Base-by-base conservation (phyloP, 2,113 vertebrate genomes). In the Philantomba maxwellii region DNA sequence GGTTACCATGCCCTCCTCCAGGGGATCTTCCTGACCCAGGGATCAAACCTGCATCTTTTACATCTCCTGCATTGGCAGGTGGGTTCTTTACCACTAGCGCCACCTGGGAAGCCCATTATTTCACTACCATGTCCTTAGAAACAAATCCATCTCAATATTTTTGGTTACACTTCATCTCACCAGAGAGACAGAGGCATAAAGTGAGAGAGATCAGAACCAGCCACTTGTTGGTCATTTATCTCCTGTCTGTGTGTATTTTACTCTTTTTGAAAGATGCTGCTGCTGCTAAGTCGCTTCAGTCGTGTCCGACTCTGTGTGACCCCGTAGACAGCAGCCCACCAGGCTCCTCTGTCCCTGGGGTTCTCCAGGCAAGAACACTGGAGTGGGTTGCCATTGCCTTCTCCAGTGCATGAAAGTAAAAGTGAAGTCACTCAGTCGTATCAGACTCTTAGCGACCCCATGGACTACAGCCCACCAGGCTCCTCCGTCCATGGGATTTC, bases 361-460 rank as follows among this genome's bases (percentile, higher is more conserved):
- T 28, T 28, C 58, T 60, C 25, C 58, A 13, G 58, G 58, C 58
- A 60, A 60, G 58, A 60, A 13, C 57, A 60, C 57, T 28, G 57
- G 57, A 60, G 57, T 60, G 25, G 25, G 57, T 28, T 60, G 5
- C 57, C 57, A 28, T 60, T 60, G 28, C 57, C 57, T 60, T 60
- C 26, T 28, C 25, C 57, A 60, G 2, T 60, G 25, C 11, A 60
- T 60, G 57, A 60, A 60, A 60, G 11, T 60, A 10, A 60, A 60
- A 60, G 57, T 60, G 57, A 60, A 60, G 57, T 28, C 0, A 0
- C 11, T 60, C 57, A 28, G 10, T 60, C 1, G 0, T 60, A 25
- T 28, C 57, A 0, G 0, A 60, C 2, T 60, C 25, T 12, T 60
- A 60, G 57, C 2, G 11, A 28, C 60, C 3, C 28, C 1, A 0